These are phyloP conservation scores for Teleogryllus occipitalis DNA, from an alignment of 1,140 invertebrate genomes.

Conservation along the genomic window DNA sequence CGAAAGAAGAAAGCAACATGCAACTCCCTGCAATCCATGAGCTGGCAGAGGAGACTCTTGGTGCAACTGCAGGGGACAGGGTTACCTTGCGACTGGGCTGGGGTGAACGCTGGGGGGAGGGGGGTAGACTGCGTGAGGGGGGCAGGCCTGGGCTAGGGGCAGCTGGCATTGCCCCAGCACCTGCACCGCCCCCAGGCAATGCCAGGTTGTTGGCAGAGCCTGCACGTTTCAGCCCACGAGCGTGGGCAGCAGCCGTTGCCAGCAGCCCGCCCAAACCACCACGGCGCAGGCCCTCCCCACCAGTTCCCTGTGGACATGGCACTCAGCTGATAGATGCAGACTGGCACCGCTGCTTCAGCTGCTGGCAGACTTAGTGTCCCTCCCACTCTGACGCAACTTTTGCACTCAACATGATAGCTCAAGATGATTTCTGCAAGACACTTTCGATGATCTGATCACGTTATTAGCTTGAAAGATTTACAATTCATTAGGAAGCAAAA, in stretches of 20 bases:
- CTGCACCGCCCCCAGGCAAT: constrained; percentile 36
- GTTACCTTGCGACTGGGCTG: constrained; percentile 46
- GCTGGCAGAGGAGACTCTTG: background rate
- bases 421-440: too few species aligned
- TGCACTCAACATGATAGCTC: too few species aligned
- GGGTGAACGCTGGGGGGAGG: constrained; percentile 64
- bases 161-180: constrained; percentile 22
- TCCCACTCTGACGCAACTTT: too few species aligned
- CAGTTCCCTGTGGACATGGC: background rate
- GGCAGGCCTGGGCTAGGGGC: constrained; percentile 26
- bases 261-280: constrained; percentile 32
- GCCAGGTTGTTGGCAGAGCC: constrained; percentile 52
- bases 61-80: background rate
- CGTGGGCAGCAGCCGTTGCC: constrained; percentile 40
- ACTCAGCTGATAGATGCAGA: background rate
- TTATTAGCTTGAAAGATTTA: too few species aligned
- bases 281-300: constrained; percentile 19
- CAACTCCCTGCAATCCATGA: background rate
- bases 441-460: too few species aligned
- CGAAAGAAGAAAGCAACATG: background rate
- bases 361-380: too few species aligned
- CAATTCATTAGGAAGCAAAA: too few species aligned
- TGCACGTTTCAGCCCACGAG: constrained; percentile 46
- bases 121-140: constrained; percentile 60
- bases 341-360: too few species aligned